A percentile compares a stretch with the other conserved stretches of the same genome.
phyloP scores from a whole-genome alignment of 2,888 invertebrate species.

The Lymantria monacha region DNA sequence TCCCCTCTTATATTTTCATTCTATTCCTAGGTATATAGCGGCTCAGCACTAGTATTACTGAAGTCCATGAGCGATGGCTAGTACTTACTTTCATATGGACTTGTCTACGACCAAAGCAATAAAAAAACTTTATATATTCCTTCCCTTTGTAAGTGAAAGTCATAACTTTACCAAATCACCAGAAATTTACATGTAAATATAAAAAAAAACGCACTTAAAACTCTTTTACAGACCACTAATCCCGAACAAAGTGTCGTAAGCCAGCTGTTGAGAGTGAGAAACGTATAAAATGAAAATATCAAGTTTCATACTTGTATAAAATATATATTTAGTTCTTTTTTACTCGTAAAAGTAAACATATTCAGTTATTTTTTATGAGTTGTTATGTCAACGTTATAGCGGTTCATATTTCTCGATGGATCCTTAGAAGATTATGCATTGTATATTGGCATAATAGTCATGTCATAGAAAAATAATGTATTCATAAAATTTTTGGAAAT shows the following conservation, averaged over 20 bases:
- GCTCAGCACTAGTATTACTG: too few species aligned
- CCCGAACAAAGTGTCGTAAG: slow-evolving; percentile 20
- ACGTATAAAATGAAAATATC: not conserved
- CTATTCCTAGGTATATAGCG: too few species aligned
- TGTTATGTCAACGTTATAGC: slow-evolving; percentile 46
- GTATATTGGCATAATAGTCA: slow-evolving; percentile 29
- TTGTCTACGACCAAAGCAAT: too few species aligned
- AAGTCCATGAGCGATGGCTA: too few species aligned
- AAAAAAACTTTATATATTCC: too few species aligned
- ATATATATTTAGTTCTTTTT: slow-evolving; percentile 28
- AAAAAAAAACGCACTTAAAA: slow-evolving; percentile 17
- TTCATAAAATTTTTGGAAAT: not conserved
- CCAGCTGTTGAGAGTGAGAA: slow-evolving; percentile 34
- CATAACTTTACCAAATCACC: not conserved
- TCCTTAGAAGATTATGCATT: slow-evolving; percentile 35
- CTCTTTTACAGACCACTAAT: slow-evolving; percentile 9
- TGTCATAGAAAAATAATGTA: slow-evolving; percentile 9
- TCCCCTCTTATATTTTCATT: too few species aligned
- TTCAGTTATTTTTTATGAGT: slow-evolving; percentile 56
- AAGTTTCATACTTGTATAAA: slow-evolving; percentile 47
- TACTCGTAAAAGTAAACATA: slow-evolving; percentile 49
- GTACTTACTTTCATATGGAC: too few species aligned
- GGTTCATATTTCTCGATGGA: slow-evolving; percentile 20
- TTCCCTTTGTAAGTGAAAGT: not conserved
- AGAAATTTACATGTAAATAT: not conserved